Evolutionary conservation across 2,113 vertebrate species (phyloP), one percentile per base, ranked within the genome.

Genomic region (Aix galericulata): DNA sequence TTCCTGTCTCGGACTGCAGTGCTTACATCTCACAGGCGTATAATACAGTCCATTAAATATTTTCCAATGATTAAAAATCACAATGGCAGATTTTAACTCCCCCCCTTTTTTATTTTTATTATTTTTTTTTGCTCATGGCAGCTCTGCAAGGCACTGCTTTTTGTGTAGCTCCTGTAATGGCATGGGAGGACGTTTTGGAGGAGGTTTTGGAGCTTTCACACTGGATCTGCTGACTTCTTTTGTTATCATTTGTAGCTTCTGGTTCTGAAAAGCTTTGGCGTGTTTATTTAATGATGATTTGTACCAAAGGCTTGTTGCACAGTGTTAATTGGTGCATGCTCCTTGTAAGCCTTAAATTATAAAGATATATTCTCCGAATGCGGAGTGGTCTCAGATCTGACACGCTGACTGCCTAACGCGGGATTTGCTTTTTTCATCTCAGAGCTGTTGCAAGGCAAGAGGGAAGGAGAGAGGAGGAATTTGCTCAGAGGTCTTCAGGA

Each of bases 251-350:
- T 94, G 71, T 67, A 86, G 84, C 96, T 88, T 81, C 95, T 96
- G 89, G 86, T 94, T 94, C 92, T 93, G 94, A 91, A 96, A 97
- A 97, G 81, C 94, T 96, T 59, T 7, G 27, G 82, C 7, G 63
- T 96, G 88, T 95, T 94, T 97, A 88, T 97, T 97, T 96, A 97
- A 97, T 80, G 89, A 86, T 64, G 90, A 92, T 94, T 94, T 91
- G 85, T 94, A 95, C 95, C 95, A 96, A 97, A 96, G 95, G 86
- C 93, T 96, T 94, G 86, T 92, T 96, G 85, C 63, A 12, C 7
- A 6, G 63, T 95, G 89, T 92, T 97, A 96, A 97, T 97, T 94
- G 92, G 83, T 89, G 50, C 78, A 59, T 95, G 78, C 78, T 95
- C 91, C 55, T 81, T 44, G 66, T 81, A 93, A 91, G 81, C 58